Base-by-base conservation (phyloP, 2,113 vertebrate species). In the Eulacestoma nigropectus region DNA sequence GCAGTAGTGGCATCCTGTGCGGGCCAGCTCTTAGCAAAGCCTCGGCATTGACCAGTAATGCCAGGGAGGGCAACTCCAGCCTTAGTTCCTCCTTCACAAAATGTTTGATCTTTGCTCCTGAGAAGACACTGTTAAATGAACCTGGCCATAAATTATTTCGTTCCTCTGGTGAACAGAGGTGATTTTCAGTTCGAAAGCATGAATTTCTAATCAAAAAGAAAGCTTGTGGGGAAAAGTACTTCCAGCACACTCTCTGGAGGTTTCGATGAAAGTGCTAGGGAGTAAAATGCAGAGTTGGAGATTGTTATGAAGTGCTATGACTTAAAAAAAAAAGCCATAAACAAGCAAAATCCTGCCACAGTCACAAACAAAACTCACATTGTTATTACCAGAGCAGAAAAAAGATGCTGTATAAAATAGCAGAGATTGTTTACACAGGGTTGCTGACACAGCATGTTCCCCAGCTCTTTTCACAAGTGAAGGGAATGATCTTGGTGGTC, bases 201-300 rank as follows among this genome's bases (percentile, higher is more conserved):
- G 32, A 87, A 89, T 89, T 91, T 75, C 69, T 91, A 84, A 94
- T 62, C 2, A 84, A 93, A 92, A 89, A 63, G 26, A 84, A 82
- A 32, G 41, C 52, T 91, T 46, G 37, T 18, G 32, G 56, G 74
- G 37, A 96, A 94, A 85, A 47, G 26, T 60, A 16, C 62, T 89
- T 87, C 56, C 29, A 92, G 62, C 21, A 79, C 29, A 16, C 55
- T 78, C 84, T 89, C 49, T 79, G 37, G 69, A 68, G 77, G 41
- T 68, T 94, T 95, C 72, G 41, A 87, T 89, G 52, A 68, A 87
- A 89, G 65, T 60, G 25, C 52, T 57, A 13, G 19, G 83, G 37
- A 95, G n/a, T 46, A 72, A 92, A 94, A 94, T 65, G 62, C 37
- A 30, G 69, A 82, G 29, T 9, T 82, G 53, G 44, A 87, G 42